These are phyloP conservation scores for Cheilosia urbana DNA, from an alignment of 2,888 invertebrate genomes.

Conservation along the genomic window DNA sequence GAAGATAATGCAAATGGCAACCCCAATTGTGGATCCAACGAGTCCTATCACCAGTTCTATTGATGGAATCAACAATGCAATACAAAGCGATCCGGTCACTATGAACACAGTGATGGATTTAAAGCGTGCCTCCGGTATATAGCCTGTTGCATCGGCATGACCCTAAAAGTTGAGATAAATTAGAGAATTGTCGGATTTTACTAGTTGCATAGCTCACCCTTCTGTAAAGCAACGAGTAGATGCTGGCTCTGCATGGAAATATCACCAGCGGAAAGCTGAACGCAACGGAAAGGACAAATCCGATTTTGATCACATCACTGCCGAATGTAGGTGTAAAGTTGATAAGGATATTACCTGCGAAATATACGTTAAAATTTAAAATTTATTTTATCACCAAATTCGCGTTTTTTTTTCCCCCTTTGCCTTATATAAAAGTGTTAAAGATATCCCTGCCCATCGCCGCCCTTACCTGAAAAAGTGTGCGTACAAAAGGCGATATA, in stretches of 20 bases:
- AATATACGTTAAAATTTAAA: too few species aligned
- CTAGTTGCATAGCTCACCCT: conserved; percentile 86
- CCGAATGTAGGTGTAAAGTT: conserved; percentile 92
- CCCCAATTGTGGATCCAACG: conserved; percentile 97
- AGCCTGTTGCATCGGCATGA: conserved; percentile 88
- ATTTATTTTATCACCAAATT: too few species aligned
- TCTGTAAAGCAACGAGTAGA: conserved; percentile 95
- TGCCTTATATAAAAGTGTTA: too few species aligned
- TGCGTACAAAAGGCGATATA: conserved; percentile 93
- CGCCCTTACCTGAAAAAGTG: conserved; percentile 86
- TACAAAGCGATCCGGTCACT: conserved; percentile 89
- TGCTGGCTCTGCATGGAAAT: conserved; percentile 97
- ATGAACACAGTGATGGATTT: conserved; percentile 92
- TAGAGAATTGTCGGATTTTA: background rate
- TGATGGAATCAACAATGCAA: conserved; percentile 95
- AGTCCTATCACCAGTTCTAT: conserved; percentile 97
- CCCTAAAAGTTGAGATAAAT: conserved; percentile 84
- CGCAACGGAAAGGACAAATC: conserved; percentile 96
- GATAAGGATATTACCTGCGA: conserved; percentile 93
- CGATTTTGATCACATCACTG: conserved; percentile 95
- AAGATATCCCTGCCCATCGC: too few species aligned
- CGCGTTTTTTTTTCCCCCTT: too few species aligned
- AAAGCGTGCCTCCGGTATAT: conserved; percentile 94
- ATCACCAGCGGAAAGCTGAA: conserved; percentile 98
- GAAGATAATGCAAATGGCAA: conserved; percentile 95